Evolutionary conservation across 1,140 invertebrate species (phyloP).

Genomic region (Drosophila grimshawi): DNA sequence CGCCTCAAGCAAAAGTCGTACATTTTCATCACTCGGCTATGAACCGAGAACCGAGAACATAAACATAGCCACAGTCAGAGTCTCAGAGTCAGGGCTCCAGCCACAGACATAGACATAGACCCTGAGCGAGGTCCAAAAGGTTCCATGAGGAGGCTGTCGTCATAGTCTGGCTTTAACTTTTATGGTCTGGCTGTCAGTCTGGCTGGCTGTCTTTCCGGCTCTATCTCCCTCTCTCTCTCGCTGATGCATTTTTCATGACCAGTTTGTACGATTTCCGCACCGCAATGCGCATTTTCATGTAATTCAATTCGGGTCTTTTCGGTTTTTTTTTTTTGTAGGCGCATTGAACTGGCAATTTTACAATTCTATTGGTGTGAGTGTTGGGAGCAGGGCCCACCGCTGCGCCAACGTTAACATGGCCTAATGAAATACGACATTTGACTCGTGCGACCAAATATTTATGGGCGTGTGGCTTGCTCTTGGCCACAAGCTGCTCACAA

Average conservation of each 20-base stretch:
- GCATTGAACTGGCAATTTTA: constrained; percentile 62
- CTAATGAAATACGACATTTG: constrained; percentile 83
- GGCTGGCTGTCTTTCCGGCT: neutral
- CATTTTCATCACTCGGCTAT: constrained; percentile 73
- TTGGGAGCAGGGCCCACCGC: constrained; percentile 52
- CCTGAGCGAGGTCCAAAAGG: constrained; percentile 17
- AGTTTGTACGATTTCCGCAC: constrained; percentile 83
- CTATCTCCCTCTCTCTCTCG: constrained; percentile 24
- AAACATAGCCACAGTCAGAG: neutral
- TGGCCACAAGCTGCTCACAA: constrained; percentile 52
- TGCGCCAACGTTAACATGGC: constrained; percentile 70
- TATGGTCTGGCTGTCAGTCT: constrained; percentile 45
- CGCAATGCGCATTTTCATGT: constrained; percentile 77
- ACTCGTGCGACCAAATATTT: constrained; percentile 72
- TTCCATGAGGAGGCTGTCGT: constrained; percentile 41
- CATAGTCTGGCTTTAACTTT: constrained; percentile 65
- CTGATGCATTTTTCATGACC: constrained; percentile 83
- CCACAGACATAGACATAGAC: constrained; percentile 23
- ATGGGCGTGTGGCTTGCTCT: constrained; percentile 78
- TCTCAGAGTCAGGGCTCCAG: neutral
- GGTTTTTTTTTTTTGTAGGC: constrained; percentile 42
- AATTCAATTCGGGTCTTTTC: constrained; percentile 69
- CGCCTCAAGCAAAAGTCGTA: constrained; percentile 75
- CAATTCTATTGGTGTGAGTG: constrained; percentile 74
- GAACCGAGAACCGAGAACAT: constrained; percentile 27